Evolutionary conservation across 2,797 vertebrate genomes (phyloP).

Genomic region (Smutsia gigantea): DNA sequence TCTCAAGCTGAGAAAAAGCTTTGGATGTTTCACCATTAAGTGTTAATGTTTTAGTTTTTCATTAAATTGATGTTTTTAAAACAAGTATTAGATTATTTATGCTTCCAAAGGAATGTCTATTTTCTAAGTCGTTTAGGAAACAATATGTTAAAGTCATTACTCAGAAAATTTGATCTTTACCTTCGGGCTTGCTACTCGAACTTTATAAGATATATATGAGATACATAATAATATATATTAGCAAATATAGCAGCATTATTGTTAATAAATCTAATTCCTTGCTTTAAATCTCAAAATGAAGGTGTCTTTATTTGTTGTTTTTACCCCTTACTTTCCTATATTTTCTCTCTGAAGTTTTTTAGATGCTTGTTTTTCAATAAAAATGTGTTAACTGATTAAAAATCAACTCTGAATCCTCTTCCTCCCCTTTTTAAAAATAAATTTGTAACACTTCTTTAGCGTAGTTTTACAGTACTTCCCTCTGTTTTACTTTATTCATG

Average conservation of each 20-base stretch:
- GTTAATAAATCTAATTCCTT: neutral
- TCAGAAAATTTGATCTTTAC: neutral
- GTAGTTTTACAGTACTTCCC: neutral
- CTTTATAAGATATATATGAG: neutral
- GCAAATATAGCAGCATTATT: neutral
- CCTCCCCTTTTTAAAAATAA: neutral
- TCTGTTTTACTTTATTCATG: neutral
- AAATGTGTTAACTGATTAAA: neutral
- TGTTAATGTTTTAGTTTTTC: neutral
- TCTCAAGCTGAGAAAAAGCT: neutral
- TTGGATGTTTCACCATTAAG: neutral
- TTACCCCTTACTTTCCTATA: neutral
- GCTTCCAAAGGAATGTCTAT: neutral
- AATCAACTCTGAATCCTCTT: neutral
- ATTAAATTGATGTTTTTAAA: neutral
- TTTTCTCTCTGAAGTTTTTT: slow-evolving; percentile 6
- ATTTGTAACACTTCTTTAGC: neutral
- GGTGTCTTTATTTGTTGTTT: neutral
- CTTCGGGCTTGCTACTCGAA: neutral
- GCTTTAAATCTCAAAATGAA: slow-evolving; percentile 25
- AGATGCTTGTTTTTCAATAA: neutral
- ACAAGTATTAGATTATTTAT: slow-evolving; percentile 2
- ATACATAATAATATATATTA: neutral
- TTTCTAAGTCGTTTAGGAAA: neutral
- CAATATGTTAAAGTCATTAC: neutral